These are phyloP conservation scores for Vimba vimba DNA, from an alignment of 2,113 vertebrate species.

Conservation along the genomic window DNA sequence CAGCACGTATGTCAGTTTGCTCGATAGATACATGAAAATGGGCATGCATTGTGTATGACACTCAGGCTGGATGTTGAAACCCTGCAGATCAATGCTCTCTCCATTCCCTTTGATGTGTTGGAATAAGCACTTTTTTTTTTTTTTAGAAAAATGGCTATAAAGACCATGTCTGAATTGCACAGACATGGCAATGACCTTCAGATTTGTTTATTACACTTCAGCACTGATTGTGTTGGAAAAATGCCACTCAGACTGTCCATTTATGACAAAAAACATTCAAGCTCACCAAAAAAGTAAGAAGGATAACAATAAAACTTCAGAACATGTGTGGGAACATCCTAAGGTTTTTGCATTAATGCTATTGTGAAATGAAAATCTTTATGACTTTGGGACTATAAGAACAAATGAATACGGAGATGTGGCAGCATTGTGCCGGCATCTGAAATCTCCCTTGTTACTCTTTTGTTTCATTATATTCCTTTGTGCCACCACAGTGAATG, in stretches of 20 bases:
- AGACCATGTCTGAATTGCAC: slow-evolving; percentile 8
- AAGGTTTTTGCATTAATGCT: not conserved
- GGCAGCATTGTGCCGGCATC: slow-evolving; percentile 56
- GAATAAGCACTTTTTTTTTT: not conserved
- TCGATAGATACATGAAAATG: slow-evolving; percentile 59
- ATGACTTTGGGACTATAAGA: not conserved
- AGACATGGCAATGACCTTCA: slow-evolving; percentile 27
- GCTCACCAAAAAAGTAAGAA: not conserved
- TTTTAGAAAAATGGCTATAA: not conserved
- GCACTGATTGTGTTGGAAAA: not conserved
- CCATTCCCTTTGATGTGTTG: slow-evolving; percentile 67
- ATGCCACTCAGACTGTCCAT: not conserved
- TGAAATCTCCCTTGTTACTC: slow-evolving; percentile 74
- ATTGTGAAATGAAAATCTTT: slow-evolving; percentile 27
- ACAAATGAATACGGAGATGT: slow-evolving; percentile 39
- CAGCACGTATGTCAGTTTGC: slow-evolving; percentile 38
- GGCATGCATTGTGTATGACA: slow-evolving; percentile 59
- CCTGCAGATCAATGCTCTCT: slow-evolving; percentile 61
- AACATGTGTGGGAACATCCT: not conserved
- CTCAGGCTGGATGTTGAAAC: slow-evolving; percentile 53
- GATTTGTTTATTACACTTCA: slow-evolving; percentile 15
- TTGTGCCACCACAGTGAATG: slow-evolving; percentile 78
- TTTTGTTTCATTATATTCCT: slow-evolving; percentile 78
- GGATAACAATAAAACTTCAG: not conserved
- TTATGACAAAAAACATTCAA: slow-evolving; percentile 7